These are phyloP conservation scores for Tuta absoluta DNA, from an alignment of 2,888 invertebrate species.

Conservation along the genomic window DNA sequence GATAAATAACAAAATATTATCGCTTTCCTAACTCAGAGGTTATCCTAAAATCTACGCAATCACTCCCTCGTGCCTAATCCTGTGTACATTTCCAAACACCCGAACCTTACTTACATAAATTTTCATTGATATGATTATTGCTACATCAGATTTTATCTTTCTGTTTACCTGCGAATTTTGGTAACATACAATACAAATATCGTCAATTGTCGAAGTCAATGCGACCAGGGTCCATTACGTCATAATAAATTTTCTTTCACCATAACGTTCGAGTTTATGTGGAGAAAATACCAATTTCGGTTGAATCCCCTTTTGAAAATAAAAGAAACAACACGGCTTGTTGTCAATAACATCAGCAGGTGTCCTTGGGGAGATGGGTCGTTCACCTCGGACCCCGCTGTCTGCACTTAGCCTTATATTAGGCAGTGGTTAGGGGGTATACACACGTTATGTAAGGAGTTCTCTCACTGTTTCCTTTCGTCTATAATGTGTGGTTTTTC, in stretches of 20 bases:
- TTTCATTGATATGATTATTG: slow-evolving; percentile 21
- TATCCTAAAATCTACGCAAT: not conserved
- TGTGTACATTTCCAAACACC: slow-evolving; percentile 10
- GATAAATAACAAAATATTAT: not conserved
- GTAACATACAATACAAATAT: not conserved
- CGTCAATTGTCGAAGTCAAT: not conserved
- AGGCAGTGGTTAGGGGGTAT: slow-evolving; percentile 38
- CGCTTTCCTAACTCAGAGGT: not conserved
- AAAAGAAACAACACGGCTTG: slow-evolving; percentile 68
- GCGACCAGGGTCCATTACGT: slow-evolving; percentile 21
- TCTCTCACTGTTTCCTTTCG: slow-evolving; percentile 11
- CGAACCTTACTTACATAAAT: slow-evolving; percentile 11
- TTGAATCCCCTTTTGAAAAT: slow-evolving; percentile 52
- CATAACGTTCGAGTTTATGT: slow-evolving; percentile 28
- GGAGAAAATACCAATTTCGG: slow-evolving; percentile 31
- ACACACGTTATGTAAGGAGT: slow-evolving; percentile 16
- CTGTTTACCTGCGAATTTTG: slow-evolving; percentile 4
- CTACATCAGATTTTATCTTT: slow-evolving; percentile 21
- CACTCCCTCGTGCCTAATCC: slow-evolving; percentile 16
- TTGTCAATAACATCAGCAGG: slow-evolving; percentile 79
- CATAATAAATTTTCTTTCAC: slow-evolving; percentile 24
- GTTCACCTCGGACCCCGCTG: slow-evolving; percentile 56
- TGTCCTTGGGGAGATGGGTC: slow-evolving; percentile 68
- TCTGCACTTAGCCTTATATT: slow-evolving; percentile 52
- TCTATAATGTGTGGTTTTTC: slow-evolving; percentile 19